Evolutionary conservation across 2,888 invertebrate species (phyloP).

Genomic region (Perdita meconis): DNA sequence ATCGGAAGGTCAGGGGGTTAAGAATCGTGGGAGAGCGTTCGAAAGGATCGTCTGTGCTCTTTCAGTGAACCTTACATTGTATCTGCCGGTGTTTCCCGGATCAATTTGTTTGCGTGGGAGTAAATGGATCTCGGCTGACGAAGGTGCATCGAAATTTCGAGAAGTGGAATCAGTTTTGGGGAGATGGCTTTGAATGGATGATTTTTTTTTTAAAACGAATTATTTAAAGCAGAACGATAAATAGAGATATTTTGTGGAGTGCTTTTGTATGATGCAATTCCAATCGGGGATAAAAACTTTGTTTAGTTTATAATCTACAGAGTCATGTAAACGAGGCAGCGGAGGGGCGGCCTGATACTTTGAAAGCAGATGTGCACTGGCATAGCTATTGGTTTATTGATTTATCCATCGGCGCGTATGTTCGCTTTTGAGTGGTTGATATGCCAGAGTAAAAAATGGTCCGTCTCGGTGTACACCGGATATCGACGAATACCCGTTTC

Average conservation of each 20-base stretch:
- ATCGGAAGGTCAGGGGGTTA: slow-evolving; percentile 19
- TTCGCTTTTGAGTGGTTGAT: slow-evolving; percentile 63
- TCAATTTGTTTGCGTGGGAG: too few species aligned
- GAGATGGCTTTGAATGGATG: too few species aligned
- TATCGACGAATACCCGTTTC: slow-evolving; percentile 38
- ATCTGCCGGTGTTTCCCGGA: not conserved
- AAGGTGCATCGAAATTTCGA: too few species aligned
- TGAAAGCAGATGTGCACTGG: slow-evolving; percentile 60
- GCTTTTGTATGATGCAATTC: too few species aligned
- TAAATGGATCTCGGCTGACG: too few species aligned
- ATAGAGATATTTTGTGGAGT: too few species aligned
- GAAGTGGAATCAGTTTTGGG: too few species aligned
- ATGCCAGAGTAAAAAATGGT: slow-evolving; percentile 68
- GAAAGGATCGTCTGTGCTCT: not conserved
- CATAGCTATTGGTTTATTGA: slow-evolving; percentile 71
- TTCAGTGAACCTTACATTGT: not conserved
- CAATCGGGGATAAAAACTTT: not conserved
- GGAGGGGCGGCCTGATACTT: slow-evolving; percentile 59
- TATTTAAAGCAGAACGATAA: too few species aligned
- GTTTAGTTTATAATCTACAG: slow-evolving; percentile 16
- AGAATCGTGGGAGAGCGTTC: slow-evolving; percentile 59
- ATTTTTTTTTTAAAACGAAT: too few species aligned
- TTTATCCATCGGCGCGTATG: slow-evolving; percentile 66
- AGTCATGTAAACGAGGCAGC: slow-evolving; percentile 34
- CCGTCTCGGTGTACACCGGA: slow-evolving; percentile 45